phyloP scores from a whole-genome alignment of 2,797 vertebrate genomes.

The Cichlasoma orientale region DNA sequence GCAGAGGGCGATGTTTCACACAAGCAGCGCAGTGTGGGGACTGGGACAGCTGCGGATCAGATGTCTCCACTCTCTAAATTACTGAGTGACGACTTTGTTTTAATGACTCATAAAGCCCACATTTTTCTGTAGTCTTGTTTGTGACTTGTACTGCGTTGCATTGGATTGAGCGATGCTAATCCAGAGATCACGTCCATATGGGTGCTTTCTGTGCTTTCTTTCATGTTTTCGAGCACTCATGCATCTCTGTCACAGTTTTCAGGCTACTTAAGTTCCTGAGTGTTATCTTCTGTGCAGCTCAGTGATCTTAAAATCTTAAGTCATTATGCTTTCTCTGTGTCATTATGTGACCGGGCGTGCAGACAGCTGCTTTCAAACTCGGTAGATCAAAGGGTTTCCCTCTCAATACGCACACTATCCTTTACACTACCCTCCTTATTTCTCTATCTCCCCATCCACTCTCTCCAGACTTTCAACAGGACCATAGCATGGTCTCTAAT shows the following conservation, averaged over 20 bases:
- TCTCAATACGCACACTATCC: slow-evolving; percentile 22
- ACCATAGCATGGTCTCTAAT: slow-evolving; percentile 65
- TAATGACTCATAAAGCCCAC: slow-evolving; percentile 56
- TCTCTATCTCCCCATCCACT: slow-evolving; percentile 54
- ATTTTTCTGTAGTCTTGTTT: slow-evolving; percentile 35
- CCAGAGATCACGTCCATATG: slow-evolving; percentile 26
- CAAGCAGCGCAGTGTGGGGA: slow-evolving; percentile 1
- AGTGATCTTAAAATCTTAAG: slow-evolving; percentile 44
- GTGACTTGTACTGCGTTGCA: slow-evolving; percentile 30
- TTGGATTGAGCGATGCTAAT: slow-evolving; percentile 13
- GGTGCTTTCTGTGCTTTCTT: slow-evolving; percentile 5
- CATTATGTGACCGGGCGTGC: slow-evolving; percentile 65
- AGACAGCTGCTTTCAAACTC: slow-evolving; percentile 62
- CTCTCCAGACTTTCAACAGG: slow-evolving; percentile 57
- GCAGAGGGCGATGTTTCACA: slow-evolving; percentile 69
- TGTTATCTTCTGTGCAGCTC: slow-evolving; percentile 49
- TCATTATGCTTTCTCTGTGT: slow-evolving; percentile 34
- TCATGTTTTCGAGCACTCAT: slow-evolving; percentile 24
- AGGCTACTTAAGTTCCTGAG: slow-evolving; percentile 25
- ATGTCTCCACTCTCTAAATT: slow-evolving; percentile 57
- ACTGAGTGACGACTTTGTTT: slow-evolving; percentile 57
- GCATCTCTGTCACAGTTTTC: slow-evolving; percentile 10
- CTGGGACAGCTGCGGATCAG: slow-evolving; percentile 68
- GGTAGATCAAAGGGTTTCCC: slow-evolving; percentile 59
- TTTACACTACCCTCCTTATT: slow-evolving; percentile 47